Percentiles rank a stretch among this genome's conserved stretches.
These are phyloP conservation scores for Hecatera dysodea DNA, from an alignment of 2,888 invertebrate genomes.

Conservation along the genomic window DNA sequence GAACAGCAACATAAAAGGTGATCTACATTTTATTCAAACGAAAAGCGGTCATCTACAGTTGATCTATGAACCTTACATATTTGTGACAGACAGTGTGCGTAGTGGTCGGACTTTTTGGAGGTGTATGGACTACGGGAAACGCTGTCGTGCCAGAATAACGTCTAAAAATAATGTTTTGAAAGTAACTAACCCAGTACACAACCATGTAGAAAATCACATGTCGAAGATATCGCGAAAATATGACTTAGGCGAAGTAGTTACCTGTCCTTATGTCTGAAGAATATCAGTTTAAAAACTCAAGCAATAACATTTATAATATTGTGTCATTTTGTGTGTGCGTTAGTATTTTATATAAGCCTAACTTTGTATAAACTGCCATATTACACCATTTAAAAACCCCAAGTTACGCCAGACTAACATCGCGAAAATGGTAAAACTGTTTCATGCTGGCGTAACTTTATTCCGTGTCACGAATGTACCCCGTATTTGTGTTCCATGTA, in stretches of 20 bases:
- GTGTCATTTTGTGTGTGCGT: constrained; percentile 38
- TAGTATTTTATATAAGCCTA: constrained; percentile 32
- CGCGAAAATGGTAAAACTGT: neutral
- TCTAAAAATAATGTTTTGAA: constrained; percentile 86
- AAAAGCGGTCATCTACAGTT: constrained; percentile 88
- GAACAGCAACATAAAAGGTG: constrained; percentile 80
- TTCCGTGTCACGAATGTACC: neutral
- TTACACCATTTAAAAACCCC: constrained; percentile 7
- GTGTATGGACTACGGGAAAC: constrained; percentile 88
- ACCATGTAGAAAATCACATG: constrained; percentile 85
- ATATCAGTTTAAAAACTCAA: constrained; percentile 11
- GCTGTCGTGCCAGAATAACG: constrained; percentile 88
- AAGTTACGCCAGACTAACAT: neutral
- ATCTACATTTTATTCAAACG: constrained; percentile 88
- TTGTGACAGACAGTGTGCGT: constrained; percentile 88
- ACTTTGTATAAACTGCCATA: constrained; percentile 39
- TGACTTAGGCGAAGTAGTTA: constrained; percentile 86
- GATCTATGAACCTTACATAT: constrained; percentile 88
- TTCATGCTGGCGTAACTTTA: constrained; percentile 1
- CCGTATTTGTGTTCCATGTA: neutral
- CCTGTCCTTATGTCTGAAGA: constrained; percentile 83
- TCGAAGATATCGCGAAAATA: constrained; percentile 85
- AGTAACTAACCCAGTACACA: constrained; percentile 87
- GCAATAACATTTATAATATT: constrained; percentile 22
- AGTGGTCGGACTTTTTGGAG: constrained; percentile 89